A percentile compares a stretch with the other conserved stretches of the same genome.
These are phyloP conservation scores for Ceyx melanurus DNA, from an alignment of 2,113 vertebrate genomes.

Conservation along the genomic window DNA sequence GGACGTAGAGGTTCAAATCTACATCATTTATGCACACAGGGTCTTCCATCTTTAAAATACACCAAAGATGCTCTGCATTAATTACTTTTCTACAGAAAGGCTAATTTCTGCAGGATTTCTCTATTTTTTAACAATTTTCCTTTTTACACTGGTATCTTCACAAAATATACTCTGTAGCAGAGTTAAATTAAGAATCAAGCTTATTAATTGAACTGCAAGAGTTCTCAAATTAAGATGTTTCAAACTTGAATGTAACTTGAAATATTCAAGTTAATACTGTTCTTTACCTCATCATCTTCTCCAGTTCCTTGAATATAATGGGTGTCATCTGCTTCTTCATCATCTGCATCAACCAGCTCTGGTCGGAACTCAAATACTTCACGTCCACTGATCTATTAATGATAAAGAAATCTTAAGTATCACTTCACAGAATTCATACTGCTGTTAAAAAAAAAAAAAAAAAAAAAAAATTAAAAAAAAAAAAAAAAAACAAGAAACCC, in stretches of 20 bases:
- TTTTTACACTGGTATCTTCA: background rate
- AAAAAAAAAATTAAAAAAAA: no score
- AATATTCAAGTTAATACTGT: background rate
- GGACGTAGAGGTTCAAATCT: conserved; percentile 89
- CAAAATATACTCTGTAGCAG: background rate
- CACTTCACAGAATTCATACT: background rate
- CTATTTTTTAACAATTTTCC: background rate
- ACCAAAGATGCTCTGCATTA: background rate
- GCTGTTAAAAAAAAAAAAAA: background rate
- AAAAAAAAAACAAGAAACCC: background rate
- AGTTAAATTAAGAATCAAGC: background rate
- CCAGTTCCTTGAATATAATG: conserved; percentile 75
- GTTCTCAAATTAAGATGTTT: background rate
- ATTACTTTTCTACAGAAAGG: background rate
- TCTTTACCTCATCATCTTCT: conserved; percentile 78
- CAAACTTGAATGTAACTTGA: background rate
- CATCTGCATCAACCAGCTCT: conserved; percentile 92
- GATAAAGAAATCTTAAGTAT: background rate
- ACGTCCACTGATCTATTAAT: conserved; percentile 88
- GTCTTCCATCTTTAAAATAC: conserved; percentile 75
- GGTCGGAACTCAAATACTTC: conserved; percentile 97
- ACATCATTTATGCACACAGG: conserved; percentile 84
- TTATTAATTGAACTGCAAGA: background rate
- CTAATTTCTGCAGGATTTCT: background rate
- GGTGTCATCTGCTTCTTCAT: conserved; percentile 92